Evolutionary conservation across 2,113 vertebrate genomes (phyloP).

Genomic region (Rhinoderma darwinii): DNA sequence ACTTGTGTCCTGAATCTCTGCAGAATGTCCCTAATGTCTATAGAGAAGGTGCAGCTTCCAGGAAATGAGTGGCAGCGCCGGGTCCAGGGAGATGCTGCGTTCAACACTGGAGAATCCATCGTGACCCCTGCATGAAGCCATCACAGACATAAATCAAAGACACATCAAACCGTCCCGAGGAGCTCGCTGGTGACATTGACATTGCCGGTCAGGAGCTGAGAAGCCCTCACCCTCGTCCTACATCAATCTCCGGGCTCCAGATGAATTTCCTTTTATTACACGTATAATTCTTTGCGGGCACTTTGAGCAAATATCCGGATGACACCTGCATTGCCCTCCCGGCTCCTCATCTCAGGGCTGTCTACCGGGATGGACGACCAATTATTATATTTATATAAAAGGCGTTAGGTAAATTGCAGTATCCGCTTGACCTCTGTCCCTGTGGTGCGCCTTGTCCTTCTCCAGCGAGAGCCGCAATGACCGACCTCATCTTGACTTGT

Average conservation of each 20-base stretch:
- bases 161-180: slow-evolving; percentile 5
- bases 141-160: not conserved
- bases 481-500: slow-evolving; percentile 60
- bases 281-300: slow-evolving; percentile 34
- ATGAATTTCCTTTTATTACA: slow-evolving; percentile 40
- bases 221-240: not conserved
- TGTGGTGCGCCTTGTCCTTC: slow-evolving; percentile 56
- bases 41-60: not conserved
- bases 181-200: not conserved
- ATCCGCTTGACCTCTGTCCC: slow-evolving; percentile 62
- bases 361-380: not conserved
- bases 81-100: not conserved
- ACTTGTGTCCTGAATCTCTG: not conserved
- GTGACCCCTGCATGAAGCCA: slow-evolving; percentile 2
- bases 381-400: slow-evolving; percentile 31
- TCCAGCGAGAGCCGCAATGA: slow-evolving; percentile 56
- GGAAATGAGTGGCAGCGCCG: not conserved
- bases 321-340: slow-evolving; percentile 7
- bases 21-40: not conserved
- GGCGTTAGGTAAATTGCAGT: slow-evolving; percentile 41
- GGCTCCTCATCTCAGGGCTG: slow-evolving; percentile 3
- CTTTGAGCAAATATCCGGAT: slow-evolving; percentile 1
- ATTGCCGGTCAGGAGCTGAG: not conserved
- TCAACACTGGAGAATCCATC: slow-evolving; percentile 12
- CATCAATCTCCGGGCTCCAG: slow-evolving; percentile 16